Conservation (phyloP, 2,888 invertebrate species). For the Caenorhabditis sp. region DNA sequence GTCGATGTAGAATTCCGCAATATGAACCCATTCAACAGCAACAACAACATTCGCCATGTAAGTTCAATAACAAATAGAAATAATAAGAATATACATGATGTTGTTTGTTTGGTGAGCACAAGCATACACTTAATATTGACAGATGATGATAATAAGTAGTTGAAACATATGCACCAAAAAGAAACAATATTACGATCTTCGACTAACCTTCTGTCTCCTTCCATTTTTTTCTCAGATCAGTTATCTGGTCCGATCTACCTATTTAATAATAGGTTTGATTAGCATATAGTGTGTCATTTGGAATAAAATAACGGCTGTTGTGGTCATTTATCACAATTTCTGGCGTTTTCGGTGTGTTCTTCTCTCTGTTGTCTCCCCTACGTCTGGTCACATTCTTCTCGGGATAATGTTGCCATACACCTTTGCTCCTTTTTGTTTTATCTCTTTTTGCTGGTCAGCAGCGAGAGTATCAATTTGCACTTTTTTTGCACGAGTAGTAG, state of each 20-base stretch:
- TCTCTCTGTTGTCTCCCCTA: slow-evolving; percentile 1
- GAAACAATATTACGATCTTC: not conserved
- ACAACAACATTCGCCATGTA: not conserved
- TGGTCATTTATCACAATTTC: slow-evolving; percentile 41
- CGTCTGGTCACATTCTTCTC: not conserved
- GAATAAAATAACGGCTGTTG: slow-evolving; percentile 29
- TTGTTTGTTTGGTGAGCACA: slow-evolving; percentile 21
- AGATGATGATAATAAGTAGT: slow-evolving; percentile 22
- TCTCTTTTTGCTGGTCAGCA: not conserved
- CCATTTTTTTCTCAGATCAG: not conserved
- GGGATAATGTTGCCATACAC: not conserved
- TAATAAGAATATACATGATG: slow-evolving; percentile 11
- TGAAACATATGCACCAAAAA: not conserved
- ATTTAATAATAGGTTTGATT: not conserved
- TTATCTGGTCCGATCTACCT: not conserved
- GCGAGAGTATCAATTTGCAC: not conserved
- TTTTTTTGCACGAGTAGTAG: not conserved
- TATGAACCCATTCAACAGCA: not conserved
- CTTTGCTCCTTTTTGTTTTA: slow-evolving; percentile 1
- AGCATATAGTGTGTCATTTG: slow-evolving; percentile 8
- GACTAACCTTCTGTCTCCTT: not conserved
- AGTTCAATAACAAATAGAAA: not conserved
- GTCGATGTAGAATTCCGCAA: not conserved
- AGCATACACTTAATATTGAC: slow-evolving; percentile 24
- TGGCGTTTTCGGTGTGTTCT: slow-evolving; percentile 25